Evolutionary conservation across 2,113 vertebrate species (phyloP).

Genomic region (Grammomys surdaster): DNA sequence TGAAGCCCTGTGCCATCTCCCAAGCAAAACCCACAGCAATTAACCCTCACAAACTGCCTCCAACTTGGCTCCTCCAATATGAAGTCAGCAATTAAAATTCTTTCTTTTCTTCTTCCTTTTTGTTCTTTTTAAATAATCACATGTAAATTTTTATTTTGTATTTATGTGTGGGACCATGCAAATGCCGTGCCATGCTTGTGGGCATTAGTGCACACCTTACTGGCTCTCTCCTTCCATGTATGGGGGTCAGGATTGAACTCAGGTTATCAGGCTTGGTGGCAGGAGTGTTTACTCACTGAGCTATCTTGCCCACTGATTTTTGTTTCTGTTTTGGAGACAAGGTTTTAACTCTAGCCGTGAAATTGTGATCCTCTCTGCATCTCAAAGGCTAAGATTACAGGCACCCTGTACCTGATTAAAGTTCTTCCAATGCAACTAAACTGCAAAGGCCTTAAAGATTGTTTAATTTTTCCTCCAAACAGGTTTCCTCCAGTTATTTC

Average conservation of each 20-base stretch:
- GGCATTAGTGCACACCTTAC: too few relatives aligned
- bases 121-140: neutral
- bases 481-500: constrained; percentile 10
- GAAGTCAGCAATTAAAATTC: constrained; percentile 50
- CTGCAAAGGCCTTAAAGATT: constrained; percentile 2
- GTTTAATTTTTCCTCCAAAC: constrained; percentile 4
- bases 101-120: neutral
- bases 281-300: neutral
- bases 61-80: constrained; percentile 7
- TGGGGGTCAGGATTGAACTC: neutral
- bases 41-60: neutral
- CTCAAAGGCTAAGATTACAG: neutral
- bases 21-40: constrained; percentile 35
- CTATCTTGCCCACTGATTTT: too few relatives aligned
- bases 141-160: neutral
- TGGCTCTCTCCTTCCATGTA: neutral
- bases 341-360: neutral
- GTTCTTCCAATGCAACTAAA: constrained; percentile 34
- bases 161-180: neutral
- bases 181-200: too few relatives aligned
- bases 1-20: neutral
- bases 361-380: neutral
- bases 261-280: neutral
- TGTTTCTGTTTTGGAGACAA: neutral
- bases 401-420: neutral